Conservation (phyloP, 2,888 invertebrate genomes). For the Tipula lateralis region DNA sequence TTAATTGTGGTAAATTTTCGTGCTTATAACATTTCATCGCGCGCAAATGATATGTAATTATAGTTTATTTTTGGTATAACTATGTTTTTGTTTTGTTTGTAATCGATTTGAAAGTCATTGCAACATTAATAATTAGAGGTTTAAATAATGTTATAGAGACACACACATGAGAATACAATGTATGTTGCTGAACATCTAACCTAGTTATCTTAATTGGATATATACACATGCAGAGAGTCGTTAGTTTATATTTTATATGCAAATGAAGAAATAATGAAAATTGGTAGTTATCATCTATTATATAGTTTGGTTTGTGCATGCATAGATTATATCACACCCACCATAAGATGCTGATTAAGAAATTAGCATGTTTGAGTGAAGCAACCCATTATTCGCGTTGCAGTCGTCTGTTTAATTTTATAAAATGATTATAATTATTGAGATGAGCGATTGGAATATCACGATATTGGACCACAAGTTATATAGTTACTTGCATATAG, state of each 20-base stretch:
- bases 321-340: neutral
- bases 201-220: slow-evolving; percentile 5
- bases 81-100: neutral
- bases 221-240: neutral
- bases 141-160: neutral
- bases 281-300: neutral
- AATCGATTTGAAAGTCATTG: slow-evolving; percentile 24
- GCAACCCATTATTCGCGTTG: neutral
- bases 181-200: neutral
- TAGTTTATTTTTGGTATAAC: neutral
- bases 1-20: slow-evolving; percentile 6
- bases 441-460: too few species aligned
- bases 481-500: too few species aligned
- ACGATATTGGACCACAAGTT: too few species aligned
- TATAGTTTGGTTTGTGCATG: neutral
- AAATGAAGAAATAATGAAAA: neutral
- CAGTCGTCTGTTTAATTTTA: too few species aligned
- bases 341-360: neutral
- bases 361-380: neutral
- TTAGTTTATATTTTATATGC: neutral
- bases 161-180: neutral
- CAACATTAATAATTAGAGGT: neutral
- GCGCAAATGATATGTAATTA: neutral
- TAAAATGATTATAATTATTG: too few species aligned
- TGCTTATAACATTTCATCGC: neutral